These are phyloP conservation scores for Perizoma flavofasciatum DNA, from an alignment of 2,888 invertebrate genomes.

Conservation along the genomic window DNA sequence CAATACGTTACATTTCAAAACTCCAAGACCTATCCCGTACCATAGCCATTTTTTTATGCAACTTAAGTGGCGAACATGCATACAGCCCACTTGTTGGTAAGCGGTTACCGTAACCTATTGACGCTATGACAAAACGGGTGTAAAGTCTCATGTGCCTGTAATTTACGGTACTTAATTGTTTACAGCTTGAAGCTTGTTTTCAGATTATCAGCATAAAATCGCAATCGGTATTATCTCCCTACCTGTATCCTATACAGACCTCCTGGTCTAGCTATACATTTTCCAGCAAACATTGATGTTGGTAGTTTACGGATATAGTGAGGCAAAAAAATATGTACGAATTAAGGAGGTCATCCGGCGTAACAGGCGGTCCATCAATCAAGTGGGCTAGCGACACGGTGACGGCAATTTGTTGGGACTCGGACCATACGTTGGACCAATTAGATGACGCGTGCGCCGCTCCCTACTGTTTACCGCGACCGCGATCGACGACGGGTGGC, in stretches of 20 bases:
- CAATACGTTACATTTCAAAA: not conserved
- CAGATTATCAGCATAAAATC: not conserved
- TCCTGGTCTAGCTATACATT: not conserved
- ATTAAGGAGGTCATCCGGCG: constrained; percentile 70
- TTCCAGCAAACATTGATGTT: constrained; percentile 20
- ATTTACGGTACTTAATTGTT: too few relatives aligned
- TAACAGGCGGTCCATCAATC: constrained; percentile 78
- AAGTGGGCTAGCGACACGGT: constrained; percentile 49
- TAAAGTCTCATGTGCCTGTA: not conserved
- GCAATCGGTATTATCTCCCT: not conserved
- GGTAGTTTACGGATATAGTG: constrained; percentile 50
- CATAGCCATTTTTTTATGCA: not conserved
- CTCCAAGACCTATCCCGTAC: not conserved
- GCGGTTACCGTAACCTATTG: too few relatives aligned
- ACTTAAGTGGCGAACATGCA: too few relatives aligned
- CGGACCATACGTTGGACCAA: constrained; percentile 43
- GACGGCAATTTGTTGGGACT: constrained; percentile 41
- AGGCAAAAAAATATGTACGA: constrained; percentile 59
- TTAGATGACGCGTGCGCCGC: constrained; percentile 73
- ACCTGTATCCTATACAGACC: too few relatives aligned
- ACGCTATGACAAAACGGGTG: too few relatives aligned
- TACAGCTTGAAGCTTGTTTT: not conserved
- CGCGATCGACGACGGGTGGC: not conserved
- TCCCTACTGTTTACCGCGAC: constrained; percentile 57
- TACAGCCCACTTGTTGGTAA: too few relatives aligned